Evolutionary conservation across 64 coral and sea anemone genomes (phyloP).

Genomic region (Pachyseris speciosa): DNA sequence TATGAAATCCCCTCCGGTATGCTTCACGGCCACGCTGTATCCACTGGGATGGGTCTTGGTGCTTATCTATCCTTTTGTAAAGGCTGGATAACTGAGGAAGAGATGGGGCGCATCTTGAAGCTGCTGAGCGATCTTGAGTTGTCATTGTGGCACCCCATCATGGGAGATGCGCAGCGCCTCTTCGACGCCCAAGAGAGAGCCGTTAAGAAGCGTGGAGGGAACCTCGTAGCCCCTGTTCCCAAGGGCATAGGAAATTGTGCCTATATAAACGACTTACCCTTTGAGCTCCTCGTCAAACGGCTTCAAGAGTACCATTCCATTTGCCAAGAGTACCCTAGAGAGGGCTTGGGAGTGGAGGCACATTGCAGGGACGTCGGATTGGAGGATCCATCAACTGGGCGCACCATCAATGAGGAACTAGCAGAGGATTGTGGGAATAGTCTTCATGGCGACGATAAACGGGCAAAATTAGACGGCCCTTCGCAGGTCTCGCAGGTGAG

Average conservation of each 20-base stretch:
- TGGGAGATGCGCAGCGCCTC: constrained; percentile 45
- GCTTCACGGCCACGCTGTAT: constrained; percentile 84
- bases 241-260: constrained; percentile 84
- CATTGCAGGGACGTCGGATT: constrained; percentile 84
- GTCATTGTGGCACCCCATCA: constrained; percentile 84
- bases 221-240: constrained; percentile 72
- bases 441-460: not conserved
- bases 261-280: constrained; percentile 68
- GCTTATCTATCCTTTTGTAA: constrained; percentile 77
- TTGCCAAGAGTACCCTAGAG: constrained; percentile 62
- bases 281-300: constrained; percentile 36
- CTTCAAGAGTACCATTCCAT: constrained; percentile 67
- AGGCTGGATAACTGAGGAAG: constrained; percentile 50
- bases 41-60: constrained; percentile 82
- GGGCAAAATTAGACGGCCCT: not conserved
- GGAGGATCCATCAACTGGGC: constrained; percentile 42
- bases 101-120: constrained; percentile 73
- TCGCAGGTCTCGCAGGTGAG: constrained; percentile 48
- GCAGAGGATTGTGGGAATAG: constrained; percentile 14
- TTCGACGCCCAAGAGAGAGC: constrained; percentile 39
- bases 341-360: constrained; percentile 64
- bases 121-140: constrained; percentile 64
- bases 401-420: constrained; percentile 11
- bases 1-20: constrained; percentile 79
- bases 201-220: constrained; percentile 73